Base-by-base conservation (phyloP, 2,113 vertebrate species). In the Cynocephalus volans region DNA sequence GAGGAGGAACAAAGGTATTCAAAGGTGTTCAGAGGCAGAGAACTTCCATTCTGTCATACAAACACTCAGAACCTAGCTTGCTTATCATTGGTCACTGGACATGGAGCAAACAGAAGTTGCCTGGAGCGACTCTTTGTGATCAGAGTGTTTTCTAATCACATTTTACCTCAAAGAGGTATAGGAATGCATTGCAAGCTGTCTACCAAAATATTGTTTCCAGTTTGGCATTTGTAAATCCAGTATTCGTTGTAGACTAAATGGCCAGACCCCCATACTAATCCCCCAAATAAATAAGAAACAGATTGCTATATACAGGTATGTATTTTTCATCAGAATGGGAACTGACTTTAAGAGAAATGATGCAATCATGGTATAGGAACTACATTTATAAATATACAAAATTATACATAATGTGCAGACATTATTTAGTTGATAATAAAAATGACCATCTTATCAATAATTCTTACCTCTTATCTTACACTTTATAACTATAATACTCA, bases 211-310 rank as follows among this genome's bases (percentile, higher is more conserved):
- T 85, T 95, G 6, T 48, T 56, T 80, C 81, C 33, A 75, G 4
- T 45, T 93, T 87, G 60, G 54, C 23, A 31, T 72, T 33, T 75
- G 11, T 52, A 86, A 94, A 67, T 82, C 26, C 64, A 65, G 58
- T 28, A 77, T 84, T 80, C 19, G n/a, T 48, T 86, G 1, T 54
- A 36, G 18, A 64, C 4, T 50, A 58, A 80, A 70, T 75, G 18
- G 13, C 62, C 28, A 80, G 48, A 81, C 75, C 17, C 12, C 7
- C 11, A 45, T 4, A 48, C 50, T 62, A 56, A 92, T 48, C 2
- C 48, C 65, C 23, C 31, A 86, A 93, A 90, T 73, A 95, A 95
- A 88, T 67, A 62, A 72, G 31, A 73, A 88, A 75, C 5, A 83
- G 31, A 23, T 77, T 50, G 3, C 33, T 36, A 36, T 82, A 54